Percentiles rank a stretch among this genome's conserved stretches.
These are phyloP conservation scores for Tarsius wallacei DNA, from an alignment of 2,797 vertebrate genomes.

Conservation along the genomic window DNA sequence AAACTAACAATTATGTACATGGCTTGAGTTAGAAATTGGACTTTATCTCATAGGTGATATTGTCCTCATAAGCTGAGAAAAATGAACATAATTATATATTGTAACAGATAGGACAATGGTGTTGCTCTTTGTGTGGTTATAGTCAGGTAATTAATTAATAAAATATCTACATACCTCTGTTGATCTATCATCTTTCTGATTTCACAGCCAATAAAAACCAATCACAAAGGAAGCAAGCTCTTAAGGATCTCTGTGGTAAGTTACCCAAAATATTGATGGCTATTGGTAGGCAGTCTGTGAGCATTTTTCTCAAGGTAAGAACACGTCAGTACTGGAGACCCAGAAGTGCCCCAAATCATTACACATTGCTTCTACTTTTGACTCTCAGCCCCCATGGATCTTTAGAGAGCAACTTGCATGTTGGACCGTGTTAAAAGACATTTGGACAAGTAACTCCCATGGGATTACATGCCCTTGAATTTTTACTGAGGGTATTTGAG, in stretches of 20 bases:
- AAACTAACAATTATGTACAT: not conserved
- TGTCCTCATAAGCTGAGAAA: slow-evolving; percentile 27
- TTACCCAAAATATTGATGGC: not conserved
- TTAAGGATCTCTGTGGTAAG: not conserved
- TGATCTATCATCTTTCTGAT: not conserved
- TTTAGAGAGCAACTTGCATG: slow-evolving; percentile 53
- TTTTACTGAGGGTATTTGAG: slow-evolving; percentile 65
- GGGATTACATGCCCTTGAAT: slow-evolving; percentile 59
- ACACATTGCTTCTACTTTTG: not conserved
- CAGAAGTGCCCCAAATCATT: not conserved
- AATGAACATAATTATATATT: not conserved
- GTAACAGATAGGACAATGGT: not conserved
- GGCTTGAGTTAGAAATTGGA: not conserved
- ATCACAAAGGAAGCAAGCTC: not conserved
- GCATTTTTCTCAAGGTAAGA: slow-evolving; percentile 46
- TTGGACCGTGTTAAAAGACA: slow-evolving; percentile 55
- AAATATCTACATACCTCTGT: not conserved
- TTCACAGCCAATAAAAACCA: slow-evolving; percentile 20
- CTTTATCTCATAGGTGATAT: not conserved
- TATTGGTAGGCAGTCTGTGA: not conserved
- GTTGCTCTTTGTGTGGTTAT: not conserved
- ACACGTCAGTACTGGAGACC: not conserved
- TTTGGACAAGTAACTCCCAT: slow-evolving; percentile 52
- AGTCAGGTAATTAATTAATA: slow-evolving; percentile 4
- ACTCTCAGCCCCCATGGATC: not conserved